Evolutionary conservation across 2,113 vertebrate genomes (phyloP), one percentile per base, ranked within the genome.

Genomic region (Pachyramphus minor): DNA sequence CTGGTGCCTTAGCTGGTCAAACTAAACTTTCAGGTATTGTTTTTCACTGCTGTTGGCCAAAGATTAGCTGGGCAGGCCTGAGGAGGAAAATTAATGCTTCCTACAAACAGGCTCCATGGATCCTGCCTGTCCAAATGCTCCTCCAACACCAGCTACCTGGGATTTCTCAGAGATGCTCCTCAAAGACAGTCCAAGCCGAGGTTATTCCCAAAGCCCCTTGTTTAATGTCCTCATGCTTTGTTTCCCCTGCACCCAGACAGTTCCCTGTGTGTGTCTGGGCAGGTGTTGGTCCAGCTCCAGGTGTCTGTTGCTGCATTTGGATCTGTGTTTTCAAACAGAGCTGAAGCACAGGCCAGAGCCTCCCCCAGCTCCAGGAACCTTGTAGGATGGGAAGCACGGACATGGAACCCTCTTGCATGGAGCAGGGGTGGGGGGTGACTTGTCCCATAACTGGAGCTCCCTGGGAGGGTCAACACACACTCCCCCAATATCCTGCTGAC

Each of bases 381-480:
- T 41, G 21, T 23, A 22, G 63, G 68, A 42, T 1, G 9, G 39
- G 39, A n/a, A 84, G 5, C 24, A 9, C 4, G 21, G 42, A 9
- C 63, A 14, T 4, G 24, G 31, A 79, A 10, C 11, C 39, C 28
- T 72, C 62, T 8, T 12, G n/a, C 56, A 7, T 11, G 24, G 25
- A 76, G 58, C 37, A 90, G 39, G 42, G 30, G 5, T 52, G 17
- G 20, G 49, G 1, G 1, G 4, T 35, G 41, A 4, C 44, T 24
- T 31, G 17, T 31, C 33, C 31, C 42, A 9, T 14, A n/a, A 17
- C 33, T 62, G 71, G 31, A 22, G 18, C 3, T 82, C 37, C 59
- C 59, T n/a, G 10, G 58, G 39, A 20, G 10, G 33, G 11, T 60
- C 3, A 8, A 5, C 30, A 75, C 52, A 33, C 1, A 0, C 28